Evolutionary conservation across 2,888 invertebrate genomes (phyloP), one percentile per base, ranked within the genome.

Genomic region (Stratiomys singularior): DNA sequence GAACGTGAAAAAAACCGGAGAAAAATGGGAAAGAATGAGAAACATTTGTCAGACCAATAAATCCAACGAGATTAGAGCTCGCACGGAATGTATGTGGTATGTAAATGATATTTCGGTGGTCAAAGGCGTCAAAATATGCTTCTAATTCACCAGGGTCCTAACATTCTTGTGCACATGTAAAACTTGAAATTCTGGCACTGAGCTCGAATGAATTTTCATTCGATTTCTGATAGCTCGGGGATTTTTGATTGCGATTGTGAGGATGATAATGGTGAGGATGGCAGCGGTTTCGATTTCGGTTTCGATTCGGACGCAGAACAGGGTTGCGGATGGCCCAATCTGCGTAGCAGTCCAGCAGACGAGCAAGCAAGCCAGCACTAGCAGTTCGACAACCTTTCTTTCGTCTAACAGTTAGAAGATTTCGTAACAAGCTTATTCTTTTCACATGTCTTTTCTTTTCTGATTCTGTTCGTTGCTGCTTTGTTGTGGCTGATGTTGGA

Each of bases 51-150:
- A 46, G 27, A 23, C 46, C 27, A 71, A 71, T 71, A 71, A 71
- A 71, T 71, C 47, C 25, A 28, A n/a, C 25, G 60, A 58, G 37
- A 74, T 58, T 37, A 58, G 74, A 52, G 30, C 18, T 28, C 52
- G 30, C 18, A 28, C 28, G 47, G n/a, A 44, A 44, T 25, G 15
- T 74, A 74, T 74, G 74, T 27, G 58, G 15, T 74, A 74, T 74
- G 74, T 52, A 74, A 74, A 74, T 74, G 46, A 74, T 28, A 72
- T 37, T 74, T 74, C 74, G 44, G 74, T 74, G 74, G 74, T 74
- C 74, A 74, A 74, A 74, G 74, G 74, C 74, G 74, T 74, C 74
- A 74, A 74, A 74, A 74, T 56, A 72, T 60, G 74, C 23, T 74
- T 60, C 58, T 74, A 58, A 69, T 69, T 69, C 69, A 69, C 69